Evolutionary conservation across 2,888 invertebrate genomes (phyloP).

Genomic region (Nymphalis polychloros): DNA sequence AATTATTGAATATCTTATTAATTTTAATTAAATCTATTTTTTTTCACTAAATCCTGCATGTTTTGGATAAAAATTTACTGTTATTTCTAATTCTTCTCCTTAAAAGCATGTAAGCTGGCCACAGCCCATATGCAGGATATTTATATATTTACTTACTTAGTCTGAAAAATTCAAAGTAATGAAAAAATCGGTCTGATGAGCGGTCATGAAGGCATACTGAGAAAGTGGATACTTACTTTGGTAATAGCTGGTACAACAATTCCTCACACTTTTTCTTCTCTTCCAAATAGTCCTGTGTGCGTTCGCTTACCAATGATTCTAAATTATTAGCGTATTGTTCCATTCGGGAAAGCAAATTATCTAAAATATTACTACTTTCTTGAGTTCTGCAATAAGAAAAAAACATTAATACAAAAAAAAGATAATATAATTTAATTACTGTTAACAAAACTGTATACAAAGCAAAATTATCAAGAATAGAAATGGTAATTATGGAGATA

Average conservation of each 20-base stretch:
- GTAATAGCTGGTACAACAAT: conserved; percentile 96
- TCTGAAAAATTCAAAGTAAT: no score
- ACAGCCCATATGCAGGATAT: no score
- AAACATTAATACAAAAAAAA: neutral
- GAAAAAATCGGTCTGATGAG: no score
- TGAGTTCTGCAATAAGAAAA: conserved; percentile 84
- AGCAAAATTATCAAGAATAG: neutral
- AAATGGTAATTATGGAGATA: no score
- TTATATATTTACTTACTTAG: no score
- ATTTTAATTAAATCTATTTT: no score
- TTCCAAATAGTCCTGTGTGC: conserved; percentile 98
- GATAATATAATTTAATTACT: neutral
- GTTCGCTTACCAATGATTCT: conserved; percentile 96
- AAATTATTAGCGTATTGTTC: conserved; percentile 99
- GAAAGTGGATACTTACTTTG: conserved; percentile 85
- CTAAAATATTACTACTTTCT: conserved; percentile 95
- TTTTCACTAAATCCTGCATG: no score
- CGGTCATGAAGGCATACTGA: no score
- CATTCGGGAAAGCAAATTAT: conserved; percentile 98
- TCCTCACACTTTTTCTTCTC: conserved; percentile 99
- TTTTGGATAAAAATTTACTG: no score
- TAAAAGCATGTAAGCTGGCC: no score
- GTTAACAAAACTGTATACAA: neutral
- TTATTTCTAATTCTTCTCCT: no score
- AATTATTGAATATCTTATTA: no score